These are phyloP conservation scores for Tyrannus savana DNA, from an alignment of 2,113 vertebrate genomes.

Conservation along the genomic window DNA sequence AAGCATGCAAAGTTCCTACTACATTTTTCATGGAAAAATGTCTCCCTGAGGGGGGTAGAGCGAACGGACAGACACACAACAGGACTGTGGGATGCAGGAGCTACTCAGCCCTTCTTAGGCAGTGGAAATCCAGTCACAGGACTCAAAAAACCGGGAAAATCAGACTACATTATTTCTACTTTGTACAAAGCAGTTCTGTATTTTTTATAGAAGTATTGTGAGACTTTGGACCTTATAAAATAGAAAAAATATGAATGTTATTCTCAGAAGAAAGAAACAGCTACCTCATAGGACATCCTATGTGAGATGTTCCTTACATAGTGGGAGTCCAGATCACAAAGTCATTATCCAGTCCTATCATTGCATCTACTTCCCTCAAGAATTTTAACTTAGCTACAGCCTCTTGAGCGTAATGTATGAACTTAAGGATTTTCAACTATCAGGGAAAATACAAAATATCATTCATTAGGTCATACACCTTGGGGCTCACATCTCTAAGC, in stretches of 20 bases:
- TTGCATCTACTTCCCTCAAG: background rate
- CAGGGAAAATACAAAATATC: background rate
- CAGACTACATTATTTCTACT: background rate
- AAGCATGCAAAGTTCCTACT: background rate
- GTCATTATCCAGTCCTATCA: background rate
- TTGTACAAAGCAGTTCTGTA: background rate
- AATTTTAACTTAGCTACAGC: background rate
- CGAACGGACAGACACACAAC: fast-evolving
- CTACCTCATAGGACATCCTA: background rate
- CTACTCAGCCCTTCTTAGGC: background rate
- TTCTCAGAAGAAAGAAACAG: background rate
- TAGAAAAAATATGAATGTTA: background rate
- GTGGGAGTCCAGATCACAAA: background rate
- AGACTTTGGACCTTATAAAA: background rate
- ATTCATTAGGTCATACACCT: background rate
- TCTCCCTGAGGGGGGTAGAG: background rate
- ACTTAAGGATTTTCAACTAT: background rate
- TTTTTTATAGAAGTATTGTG: background rate
- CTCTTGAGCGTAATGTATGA: background rate
- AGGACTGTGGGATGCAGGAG: background rate
- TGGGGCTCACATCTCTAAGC: background rate
- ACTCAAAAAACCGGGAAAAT: background rate
- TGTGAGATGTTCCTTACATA: background rate
- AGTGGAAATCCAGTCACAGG: background rate
- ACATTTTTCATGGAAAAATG: background rate